A percentile compares a stretch with the other conserved stretches of the same genome.
These are phyloP conservation scores for Donacobius atricapilla DNA, from an alignment of 2,113 vertebrate genomes.

Conservation along the genomic window DNA sequence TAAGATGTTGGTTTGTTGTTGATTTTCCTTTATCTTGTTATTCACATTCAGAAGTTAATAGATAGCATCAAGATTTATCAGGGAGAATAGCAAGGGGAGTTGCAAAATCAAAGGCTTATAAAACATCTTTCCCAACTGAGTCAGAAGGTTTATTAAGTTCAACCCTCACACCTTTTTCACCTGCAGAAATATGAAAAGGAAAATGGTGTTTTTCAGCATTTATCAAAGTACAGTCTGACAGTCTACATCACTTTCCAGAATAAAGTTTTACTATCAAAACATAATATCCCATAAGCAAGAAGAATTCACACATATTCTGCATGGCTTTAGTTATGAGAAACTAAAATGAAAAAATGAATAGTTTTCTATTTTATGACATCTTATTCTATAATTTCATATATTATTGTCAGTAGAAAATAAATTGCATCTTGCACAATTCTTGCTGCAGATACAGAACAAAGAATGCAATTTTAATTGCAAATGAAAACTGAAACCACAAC, in stretches of 20 bases:
- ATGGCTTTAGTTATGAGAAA: background rate
- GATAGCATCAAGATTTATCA: constrained; percentile 54
- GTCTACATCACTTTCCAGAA: background rate
- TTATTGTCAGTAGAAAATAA: background rate
- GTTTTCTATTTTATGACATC: background rate
- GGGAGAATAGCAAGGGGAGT: constrained; percentile 47
- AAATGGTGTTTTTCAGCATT: background rate
- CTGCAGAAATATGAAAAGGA: constrained; percentile 58
- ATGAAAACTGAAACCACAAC: background rate
- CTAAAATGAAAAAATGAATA: background rate
- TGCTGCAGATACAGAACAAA: background rate
- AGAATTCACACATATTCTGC: background rate
- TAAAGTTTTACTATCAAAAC: background rate
- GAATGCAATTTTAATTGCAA: background rate
- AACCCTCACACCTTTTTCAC: constrained; percentile 93
- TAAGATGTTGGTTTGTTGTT: constrained; percentile 56
- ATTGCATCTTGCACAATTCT: background rate
- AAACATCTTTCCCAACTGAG: constrained; percentile 78
- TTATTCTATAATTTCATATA: background rate
- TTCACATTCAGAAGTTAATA: constrained; percentile 70
- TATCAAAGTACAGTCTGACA: background rate
- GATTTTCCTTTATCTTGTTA: constrained; percentile 69
- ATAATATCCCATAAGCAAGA: background rate
- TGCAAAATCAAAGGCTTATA: constrained; percentile 66
- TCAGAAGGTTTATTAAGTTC: constrained; percentile 91